phyloP scores from a whole-genome alignment of 2,797 vertebrate genomes.

The Periparus ater region DNA sequence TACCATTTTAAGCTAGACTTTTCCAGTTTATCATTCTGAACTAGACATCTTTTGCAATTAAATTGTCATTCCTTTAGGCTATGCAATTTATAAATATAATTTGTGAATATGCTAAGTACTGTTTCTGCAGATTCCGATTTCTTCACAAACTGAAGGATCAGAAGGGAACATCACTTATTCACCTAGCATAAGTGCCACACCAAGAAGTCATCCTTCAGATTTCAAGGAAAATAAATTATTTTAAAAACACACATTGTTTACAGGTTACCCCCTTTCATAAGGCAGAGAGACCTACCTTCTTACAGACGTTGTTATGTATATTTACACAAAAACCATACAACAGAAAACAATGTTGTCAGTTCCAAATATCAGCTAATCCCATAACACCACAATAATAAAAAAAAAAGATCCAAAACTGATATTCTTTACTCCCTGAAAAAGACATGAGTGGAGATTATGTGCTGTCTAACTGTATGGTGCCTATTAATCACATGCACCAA shows the following conservation, averaged over 20 bases:
- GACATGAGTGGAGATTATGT: background rate
- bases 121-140: background rate
- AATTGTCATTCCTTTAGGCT: background rate
- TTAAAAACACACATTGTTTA: accelerated
- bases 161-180: background rate
- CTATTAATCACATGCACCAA: background rate
- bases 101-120: background rate
- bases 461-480: background rate
- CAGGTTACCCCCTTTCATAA: background rate
- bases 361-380: background rate
- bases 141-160: background rate
- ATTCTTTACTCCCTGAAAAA: background rate
- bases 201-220: background rate
- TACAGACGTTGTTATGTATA: background rate
- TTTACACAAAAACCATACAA: background rate
- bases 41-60: background rate
- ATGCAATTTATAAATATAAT: background rate
- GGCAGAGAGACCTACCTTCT: accelerated
- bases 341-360: background rate
- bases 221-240: background rate
- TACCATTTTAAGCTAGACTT: background rate
- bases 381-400: background rate
- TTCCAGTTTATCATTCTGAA: background rate
- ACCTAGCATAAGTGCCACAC: background rate
- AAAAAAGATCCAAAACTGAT: background rate